These are phyloP conservation scores for Tolmerus cingulatus DNA, from an alignment of 2,888 invertebrate species.

Conservation along the genomic window DNA sequence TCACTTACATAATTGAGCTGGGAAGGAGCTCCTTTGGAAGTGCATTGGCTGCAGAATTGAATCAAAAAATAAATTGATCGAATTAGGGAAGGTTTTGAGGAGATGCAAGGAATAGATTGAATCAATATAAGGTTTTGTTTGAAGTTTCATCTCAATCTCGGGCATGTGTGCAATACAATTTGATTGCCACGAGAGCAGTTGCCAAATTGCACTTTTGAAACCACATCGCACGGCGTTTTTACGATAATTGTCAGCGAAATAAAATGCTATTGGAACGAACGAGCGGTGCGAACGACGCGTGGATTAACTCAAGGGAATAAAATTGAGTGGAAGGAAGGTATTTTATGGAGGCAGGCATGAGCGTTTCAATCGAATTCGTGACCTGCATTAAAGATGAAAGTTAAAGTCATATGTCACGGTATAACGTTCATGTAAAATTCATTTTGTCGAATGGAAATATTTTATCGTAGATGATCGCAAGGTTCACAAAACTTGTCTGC, in stretches of 20 bases:
- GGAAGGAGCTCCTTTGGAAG: background rate
- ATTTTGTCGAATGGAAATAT: background rate
- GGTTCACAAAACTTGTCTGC: background rate
- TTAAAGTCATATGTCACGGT: background rate
- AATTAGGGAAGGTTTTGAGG: background rate
- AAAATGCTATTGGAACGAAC: background rate
- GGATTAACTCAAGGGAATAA: background rate
- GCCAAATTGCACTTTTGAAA: background rate
- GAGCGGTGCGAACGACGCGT: background rate
- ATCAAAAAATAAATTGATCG: background rate
- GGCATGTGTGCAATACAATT: background rate
- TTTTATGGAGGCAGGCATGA: background rate
- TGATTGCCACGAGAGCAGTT: background rate
- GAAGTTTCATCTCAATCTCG: background rate
- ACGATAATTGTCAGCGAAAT: background rate
- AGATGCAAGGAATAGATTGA: background rate
- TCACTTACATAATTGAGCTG: background rate
- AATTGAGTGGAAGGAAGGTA: background rate
- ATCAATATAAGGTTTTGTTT: background rate
- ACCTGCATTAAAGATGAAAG: background rate
- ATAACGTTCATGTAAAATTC: background rate
- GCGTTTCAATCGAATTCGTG: background rate
- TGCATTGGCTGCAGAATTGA: background rate
- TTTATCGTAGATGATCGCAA: background rate
- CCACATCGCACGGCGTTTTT: background rate